phyloP scores from a whole-genome alignment of 1,140 invertebrate species.

The Leptinotarsa defecta region DNA sequence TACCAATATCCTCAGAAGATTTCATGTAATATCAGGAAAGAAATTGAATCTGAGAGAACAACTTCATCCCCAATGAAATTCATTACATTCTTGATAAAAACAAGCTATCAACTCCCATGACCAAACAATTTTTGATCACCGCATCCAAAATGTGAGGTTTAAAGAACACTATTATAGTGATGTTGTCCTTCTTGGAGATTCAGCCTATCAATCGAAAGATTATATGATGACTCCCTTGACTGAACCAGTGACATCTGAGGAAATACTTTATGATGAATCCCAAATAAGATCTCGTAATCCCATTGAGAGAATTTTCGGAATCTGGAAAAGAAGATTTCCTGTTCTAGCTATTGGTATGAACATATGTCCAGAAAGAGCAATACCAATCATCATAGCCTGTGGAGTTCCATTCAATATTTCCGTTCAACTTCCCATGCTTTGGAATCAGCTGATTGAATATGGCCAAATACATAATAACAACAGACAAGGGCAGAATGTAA shows the following conservation, averaged over 20 bases:
- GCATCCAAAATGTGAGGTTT: neutral
- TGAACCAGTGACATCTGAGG: neutral
- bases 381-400: slow-evolving; percentile 7
- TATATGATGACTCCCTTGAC: neutral
- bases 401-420: slow-evolving; percentile 1
- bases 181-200: neutral
- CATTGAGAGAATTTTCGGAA: neutral
- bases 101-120: no score
- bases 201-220: neutral
- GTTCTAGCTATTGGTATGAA: neutral
- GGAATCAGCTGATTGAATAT: no score
- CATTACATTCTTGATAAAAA: no score
- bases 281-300: neutral
- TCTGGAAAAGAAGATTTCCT: slow-evolving; percentile 2
- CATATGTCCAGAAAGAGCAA: slow-evolving; percentile 15
- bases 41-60: no score
- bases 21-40: no score
- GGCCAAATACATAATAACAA: no score
- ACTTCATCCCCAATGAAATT: no score
- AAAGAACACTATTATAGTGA: neutral
- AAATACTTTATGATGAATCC: neutral
- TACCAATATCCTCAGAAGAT: no score
- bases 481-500: no score
- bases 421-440: no score
- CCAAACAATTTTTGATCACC: neutral